Evolutionary conservation across 2,888 invertebrate genomes (phyloP).

Genomic region (Papilio gigon): DNA sequence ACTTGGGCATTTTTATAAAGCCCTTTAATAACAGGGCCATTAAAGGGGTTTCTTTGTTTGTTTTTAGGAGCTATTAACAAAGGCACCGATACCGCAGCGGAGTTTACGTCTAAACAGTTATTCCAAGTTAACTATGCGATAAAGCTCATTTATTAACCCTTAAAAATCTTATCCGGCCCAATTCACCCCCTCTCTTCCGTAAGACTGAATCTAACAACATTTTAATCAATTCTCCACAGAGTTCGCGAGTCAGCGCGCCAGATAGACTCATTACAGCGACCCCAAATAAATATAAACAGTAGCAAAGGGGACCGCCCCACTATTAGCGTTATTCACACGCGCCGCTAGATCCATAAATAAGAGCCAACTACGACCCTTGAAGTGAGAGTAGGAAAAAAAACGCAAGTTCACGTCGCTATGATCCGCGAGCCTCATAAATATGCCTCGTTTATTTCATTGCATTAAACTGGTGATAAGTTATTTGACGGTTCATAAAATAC

Average conservation of each 20-base stretch:
- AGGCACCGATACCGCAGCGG: slow-evolving; percentile 46
- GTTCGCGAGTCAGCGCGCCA: slow-evolving; percentile 80
- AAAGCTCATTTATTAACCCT: slow-evolving; percentile 68
- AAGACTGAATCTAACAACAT: slow-evolving; percentile 79
- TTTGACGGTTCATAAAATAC: slow-evolving; percentile 80
- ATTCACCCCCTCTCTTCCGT: slow-evolving; percentile 74
- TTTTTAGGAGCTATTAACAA: slow-evolving; percentile 50
- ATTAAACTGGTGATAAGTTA: slow-evolving; percentile 81
- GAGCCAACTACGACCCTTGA: slow-evolving; percentile 69
- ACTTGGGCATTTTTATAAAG: slow-evolving; percentile 34
- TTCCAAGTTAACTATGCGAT: slow-evolving; percentile 59
- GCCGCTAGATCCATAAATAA: slow-evolving; percentile 79
- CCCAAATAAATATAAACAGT: slow-evolving; percentile 82
- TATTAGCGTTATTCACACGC: slow-evolving; percentile 82
- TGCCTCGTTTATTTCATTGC: slow-evolving; percentile 79
- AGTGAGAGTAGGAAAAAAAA: slow-evolving; percentile 62
- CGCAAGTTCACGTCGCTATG: slow-evolving; percentile 70
- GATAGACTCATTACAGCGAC: slow-evolving; percentile 80
- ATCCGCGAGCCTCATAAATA: slow-evolving; percentile 77
- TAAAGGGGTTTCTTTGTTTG: slow-evolving; percentile 45
- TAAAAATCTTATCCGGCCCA: slow-evolving; percentile 66
- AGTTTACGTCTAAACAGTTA: slow-evolving; percentile 52
- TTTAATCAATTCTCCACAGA: slow-evolving; percentile 82
- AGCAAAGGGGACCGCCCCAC: slow-evolving; percentile 75
- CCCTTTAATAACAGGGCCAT: slow-evolving; percentile 35